phyloP scores from a whole-genome alignment of 2,888 invertebrate species.

The Catocala nupta region DNA sequence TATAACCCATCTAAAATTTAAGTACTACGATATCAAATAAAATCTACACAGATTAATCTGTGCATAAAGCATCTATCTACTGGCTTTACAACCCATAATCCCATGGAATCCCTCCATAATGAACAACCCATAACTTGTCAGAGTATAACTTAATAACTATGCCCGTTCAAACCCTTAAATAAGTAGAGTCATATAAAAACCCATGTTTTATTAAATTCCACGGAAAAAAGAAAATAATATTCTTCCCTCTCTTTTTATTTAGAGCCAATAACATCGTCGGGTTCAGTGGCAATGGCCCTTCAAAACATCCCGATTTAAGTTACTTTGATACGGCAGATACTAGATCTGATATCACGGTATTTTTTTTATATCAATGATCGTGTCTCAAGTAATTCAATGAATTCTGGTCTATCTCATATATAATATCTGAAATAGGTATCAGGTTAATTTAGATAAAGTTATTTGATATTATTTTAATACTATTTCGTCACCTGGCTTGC shows the following conservation, averaged over 20 bases:
- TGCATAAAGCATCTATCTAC: neutral
- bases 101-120: neutral
- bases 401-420: too few species aligned
- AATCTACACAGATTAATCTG: neutral
- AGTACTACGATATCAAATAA: neutral
- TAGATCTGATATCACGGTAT: neutral
- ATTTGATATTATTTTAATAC: too few species aligned
- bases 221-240: constrained; percentile 16
- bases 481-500: too few species aligned
- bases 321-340: constrained; percentile 22
- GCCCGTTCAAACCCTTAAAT: constrained; percentile 27
- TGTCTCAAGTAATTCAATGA: neutral
- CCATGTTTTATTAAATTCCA: constrained; percentile 52
- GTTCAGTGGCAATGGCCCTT: constrained; percentile 26
- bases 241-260: constrained; percentile 29
- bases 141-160: constrained; percentile 27
- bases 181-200: constrained; percentile 29
- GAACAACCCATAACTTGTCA: constrained; percentile 15
- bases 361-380: constrained; percentile 1
- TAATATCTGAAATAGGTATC: too few species aligned
- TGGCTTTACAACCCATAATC: constrained; percentile 6
- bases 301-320: constrained; percentile 22
- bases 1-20: too few species aligned
- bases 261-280: constrained; percentile 28
- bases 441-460: too few species aligned